Conservation (phyloP, 2,797 vertebrate genomes). For the Amblyopsis hoosieri region DNA sequence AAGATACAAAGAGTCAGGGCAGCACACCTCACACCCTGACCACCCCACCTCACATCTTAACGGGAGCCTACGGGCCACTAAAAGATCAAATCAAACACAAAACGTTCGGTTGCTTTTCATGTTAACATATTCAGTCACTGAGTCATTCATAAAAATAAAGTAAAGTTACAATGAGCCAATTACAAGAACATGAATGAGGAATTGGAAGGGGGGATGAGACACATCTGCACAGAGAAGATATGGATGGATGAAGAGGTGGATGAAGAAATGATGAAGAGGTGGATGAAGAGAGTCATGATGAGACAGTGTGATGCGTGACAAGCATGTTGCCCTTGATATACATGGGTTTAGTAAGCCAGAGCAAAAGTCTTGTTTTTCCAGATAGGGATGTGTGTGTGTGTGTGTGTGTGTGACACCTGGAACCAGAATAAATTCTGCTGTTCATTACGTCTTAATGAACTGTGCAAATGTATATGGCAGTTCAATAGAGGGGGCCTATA, state of each 20-base stretch:
- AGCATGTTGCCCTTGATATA: slow-evolving; percentile 24
- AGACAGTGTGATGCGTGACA: slow-evolving; percentile 10
- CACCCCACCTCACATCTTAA: slow-evolving; percentile 41
- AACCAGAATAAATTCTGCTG: slow-evolving; percentile 71
- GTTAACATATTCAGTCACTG: not conserved
- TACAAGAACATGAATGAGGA: not conserved
- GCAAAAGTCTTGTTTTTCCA: slow-evolving; percentile 52
- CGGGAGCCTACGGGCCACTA: slow-evolving; percentile 17
- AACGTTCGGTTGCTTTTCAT: not conserved
- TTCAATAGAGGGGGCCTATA: slow-evolving; percentile 65
- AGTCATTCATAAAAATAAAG: not conserved
- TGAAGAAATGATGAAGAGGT: not conserved
- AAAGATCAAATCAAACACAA: slow-evolving; percentile 28
- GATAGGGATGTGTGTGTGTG: slow-evolving; percentile 5
- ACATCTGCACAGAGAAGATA: not conserved
- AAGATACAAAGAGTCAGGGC: slow-evolving; percentile 86
- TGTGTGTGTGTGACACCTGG: slow-evolving; percentile 46
- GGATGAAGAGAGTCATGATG: slow-evolving; percentile 15
- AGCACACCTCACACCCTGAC: slow-evolving; percentile 74
- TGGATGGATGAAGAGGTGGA: not conserved
- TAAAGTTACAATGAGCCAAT: not conserved
- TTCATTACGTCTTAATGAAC: slow-evolving; percentile 77
- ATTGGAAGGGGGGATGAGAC: slow-evolving; percentile 1
- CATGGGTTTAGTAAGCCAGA: slow-evolving; percentile 42
- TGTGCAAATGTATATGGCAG: slow-evolving; percentile 76